Conservation (phyloP, 2,113 vertebrate genomes). For the Panthera uncia region DNA sequence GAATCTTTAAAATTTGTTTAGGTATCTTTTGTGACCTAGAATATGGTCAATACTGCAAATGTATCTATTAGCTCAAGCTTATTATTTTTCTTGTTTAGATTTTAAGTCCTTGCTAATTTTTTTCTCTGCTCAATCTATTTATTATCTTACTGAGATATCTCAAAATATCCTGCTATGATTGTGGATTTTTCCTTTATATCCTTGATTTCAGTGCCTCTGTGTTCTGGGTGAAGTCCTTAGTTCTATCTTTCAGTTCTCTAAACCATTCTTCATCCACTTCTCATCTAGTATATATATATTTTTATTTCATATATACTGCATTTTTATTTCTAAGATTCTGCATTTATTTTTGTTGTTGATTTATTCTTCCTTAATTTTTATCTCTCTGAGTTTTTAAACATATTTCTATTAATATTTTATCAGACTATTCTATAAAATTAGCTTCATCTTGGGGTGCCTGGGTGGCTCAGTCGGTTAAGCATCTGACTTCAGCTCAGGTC, state of each 20-base stretch:
- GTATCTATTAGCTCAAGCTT: background rate
- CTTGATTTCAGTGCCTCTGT: background rate
- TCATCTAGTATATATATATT: background rate
- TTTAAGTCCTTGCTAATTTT: background rate
- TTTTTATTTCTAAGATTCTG: conserved; percentile 12
- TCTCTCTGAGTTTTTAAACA: background rate
- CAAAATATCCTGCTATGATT: background rate
- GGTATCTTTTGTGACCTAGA: background rate
- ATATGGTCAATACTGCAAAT: background rate
- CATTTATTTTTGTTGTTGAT: background rate
- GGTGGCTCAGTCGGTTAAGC: too few species aligned
- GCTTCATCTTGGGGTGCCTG: background rate
- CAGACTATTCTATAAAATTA: background rate
- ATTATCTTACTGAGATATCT: background rate
- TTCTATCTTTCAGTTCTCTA: background rate
- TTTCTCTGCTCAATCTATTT: background rate
- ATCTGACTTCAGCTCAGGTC: too few species aligned
- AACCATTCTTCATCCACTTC: background rate
- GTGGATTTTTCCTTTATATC: background rate
- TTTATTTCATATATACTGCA: background rate
- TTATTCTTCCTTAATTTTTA: background rate
- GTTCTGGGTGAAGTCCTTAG: background rate
- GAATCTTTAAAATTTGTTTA: background rate
- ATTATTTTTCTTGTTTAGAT: background rate
- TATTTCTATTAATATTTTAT: background rate